Base-by-base conservation (phyloP, 2,888 invertebrate genomes). In the Volucella bombylans region DNA sequence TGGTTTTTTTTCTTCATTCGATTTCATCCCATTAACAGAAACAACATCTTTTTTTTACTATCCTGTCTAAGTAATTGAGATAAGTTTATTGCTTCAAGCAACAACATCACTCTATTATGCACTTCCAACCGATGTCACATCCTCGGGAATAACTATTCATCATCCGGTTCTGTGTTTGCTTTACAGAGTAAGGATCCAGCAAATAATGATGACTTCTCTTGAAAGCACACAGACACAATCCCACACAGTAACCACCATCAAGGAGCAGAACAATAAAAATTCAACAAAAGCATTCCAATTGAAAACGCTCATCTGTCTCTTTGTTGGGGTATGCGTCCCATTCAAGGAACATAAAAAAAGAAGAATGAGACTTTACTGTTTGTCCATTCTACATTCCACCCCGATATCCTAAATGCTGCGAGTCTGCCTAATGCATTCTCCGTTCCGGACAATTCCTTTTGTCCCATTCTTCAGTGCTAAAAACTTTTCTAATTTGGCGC, bases 401-500 rank as follows among this genome's bases (percentile, higher is more conserved):
- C 15, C 38, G 14, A 45, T 52, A 23, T 38, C 23, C 9, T 47
- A 11, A 4, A n/a, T 49, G 8, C 14, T 14, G n/a, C 6, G n/a
- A 12, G n/a, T 31, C 11, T 47, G n/a, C 23, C 71, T 39, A 64
- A 64, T 57, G 41, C n/a, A 61, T 39, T 11, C 38, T 39, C 18
- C 18, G 57, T 52, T 50, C 6, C 4, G 31, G n/a, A 14, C 10
- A 50, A 45, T 12, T 38, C 10, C 43, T 12, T 31, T 62, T 43
- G 49, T 71, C 54, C 41, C 54, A 71, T 68, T 38, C 55, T n/a
- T 52, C n/a, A 39, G 50, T 57, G 43, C 11, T 49, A 57, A 64
- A 76, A 83, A 83, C 80, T 80, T 83, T 83, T 80, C 38, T 67
- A 80, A 80, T 83, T 71, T 80, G 47, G 71, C 80, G 83, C 74